phyloP scores from a whole-genome alignment of 2,888 invertebrate species.

The Sarcophaga carnaria region DNA sequence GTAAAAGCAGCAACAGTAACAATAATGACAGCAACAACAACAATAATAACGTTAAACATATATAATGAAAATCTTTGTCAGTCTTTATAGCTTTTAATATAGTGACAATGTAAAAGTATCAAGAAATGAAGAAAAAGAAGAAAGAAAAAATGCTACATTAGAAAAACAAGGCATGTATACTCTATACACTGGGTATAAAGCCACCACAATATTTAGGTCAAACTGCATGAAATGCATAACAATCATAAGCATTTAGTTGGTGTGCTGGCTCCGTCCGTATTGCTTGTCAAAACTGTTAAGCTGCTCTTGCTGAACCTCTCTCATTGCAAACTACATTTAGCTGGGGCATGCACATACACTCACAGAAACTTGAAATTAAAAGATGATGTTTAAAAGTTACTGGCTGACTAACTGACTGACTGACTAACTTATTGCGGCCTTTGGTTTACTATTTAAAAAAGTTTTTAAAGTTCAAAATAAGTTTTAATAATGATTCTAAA shows the following conservation, averaged over 20 bases:
- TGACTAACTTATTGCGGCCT: background rate
- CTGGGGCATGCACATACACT: background rate
- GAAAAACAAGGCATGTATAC: constrained; percentile 37
- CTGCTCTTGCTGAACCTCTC: background rate
- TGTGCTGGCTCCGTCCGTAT: background rate
- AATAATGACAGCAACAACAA: too few species aligned
- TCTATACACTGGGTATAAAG: constrained; percentile 14
- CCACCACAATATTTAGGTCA: constrained; percentile 59
- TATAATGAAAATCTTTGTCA: constrained; percentile 17
- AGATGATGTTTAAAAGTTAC: too few species aligned
- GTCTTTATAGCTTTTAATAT: constrained; percentile 21
- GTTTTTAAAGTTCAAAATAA: constrained; percentile 9
- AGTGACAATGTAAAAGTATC: constrained; percentile 48
- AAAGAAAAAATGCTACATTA: constrained; percentile 46
- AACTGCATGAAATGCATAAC: constrained; percentile 56
- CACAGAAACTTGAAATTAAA: too few species aligned
- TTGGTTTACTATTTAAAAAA: background rate
- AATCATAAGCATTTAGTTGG: constrained; percentile 44
- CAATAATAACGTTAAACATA: background rate
- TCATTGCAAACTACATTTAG: background rate
- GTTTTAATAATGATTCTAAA: background rate
- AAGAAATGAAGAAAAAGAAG: constrained; percentile 31
- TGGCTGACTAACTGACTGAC: too few species aligned
- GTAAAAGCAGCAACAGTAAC: constrained; percentile 8
- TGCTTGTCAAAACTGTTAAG: background rate